Conservation (phyloP, 2,113 vertebrate genomes). For the Hypomesus transpacificus region DNA sequence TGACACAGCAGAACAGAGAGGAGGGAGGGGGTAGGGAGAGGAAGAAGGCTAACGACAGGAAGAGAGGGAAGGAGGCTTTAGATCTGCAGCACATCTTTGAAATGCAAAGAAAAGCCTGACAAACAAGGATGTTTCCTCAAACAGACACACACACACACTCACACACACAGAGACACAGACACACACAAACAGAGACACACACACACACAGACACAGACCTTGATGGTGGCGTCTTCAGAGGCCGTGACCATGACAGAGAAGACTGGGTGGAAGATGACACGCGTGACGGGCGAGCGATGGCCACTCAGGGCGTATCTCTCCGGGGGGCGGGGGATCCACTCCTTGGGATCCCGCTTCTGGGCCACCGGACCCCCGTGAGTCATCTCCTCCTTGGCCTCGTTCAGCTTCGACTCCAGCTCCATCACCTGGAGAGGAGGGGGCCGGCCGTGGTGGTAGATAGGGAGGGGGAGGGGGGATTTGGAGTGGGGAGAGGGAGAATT, state of each 20-base stretch:
- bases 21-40: not conserved
- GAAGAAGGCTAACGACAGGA: not conserved
- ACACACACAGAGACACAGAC: not conserved
- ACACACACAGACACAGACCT: conserved; percentile 70
- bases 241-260: conserved; percentile 99
- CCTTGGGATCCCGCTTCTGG: conserved; percentile 97
- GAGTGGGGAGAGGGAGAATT: not conserved
- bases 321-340: conserved; percentile 98
- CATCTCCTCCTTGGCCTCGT: conserved; percentile 99
- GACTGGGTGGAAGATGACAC: conserved; percentile 98
- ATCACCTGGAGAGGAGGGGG: conserved; percentile 78
- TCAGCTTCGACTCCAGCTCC: conserved; percentile 98
- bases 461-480: not conserved
- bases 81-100: conserved; percentile 58
- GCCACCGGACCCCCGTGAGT: conserved; percentile 91
- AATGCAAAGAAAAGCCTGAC: conserved; percentile 21
- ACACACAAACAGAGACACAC: not conserved
- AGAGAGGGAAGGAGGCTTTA: conserved; percentile 21
- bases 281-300: conserved; percentile 94
- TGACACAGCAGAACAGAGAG: conserved; percentile 66
- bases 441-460: not conserved
- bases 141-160: not conserved
- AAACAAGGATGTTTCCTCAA: not conserved
- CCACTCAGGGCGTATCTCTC: conserved; percentile 96
- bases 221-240: conserved; percentile 98